Percentiles rank a stretch among this genome's conserved stretches.
Evolutionary conservation across 2,888 invertebrate genomes (phyloP).

Genomic region (Eilema depressum): DNA sequence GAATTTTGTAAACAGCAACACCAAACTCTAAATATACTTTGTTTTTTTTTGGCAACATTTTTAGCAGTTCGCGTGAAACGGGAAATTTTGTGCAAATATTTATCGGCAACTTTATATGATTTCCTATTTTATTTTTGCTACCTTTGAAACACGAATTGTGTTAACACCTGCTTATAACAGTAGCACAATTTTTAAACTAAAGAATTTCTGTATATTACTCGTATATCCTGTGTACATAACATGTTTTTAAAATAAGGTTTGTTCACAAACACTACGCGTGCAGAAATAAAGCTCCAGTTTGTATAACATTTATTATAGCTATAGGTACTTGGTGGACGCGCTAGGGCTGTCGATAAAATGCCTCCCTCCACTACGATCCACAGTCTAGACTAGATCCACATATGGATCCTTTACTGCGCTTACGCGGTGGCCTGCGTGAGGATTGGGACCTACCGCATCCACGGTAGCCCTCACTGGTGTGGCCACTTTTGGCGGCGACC

Average conservation of each 20-base stretch:
- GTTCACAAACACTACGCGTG: not conserved
- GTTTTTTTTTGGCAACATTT: slow-evolving; percentile 5
- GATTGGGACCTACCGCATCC: no score
- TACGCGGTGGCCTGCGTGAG: no score
- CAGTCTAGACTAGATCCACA: no score
- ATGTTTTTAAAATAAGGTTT: not conserved
- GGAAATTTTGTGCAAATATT: not conserved
- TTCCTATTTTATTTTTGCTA: slow-evolving; percentile 2
- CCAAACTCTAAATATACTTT: slow-evolving; percentile 27
- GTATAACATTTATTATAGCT: not conserved
- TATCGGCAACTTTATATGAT: not conserved
- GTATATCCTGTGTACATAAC: not conserved
- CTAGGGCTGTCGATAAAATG: no score
- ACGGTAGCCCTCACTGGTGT: not conserved
- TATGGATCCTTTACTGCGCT: no score
- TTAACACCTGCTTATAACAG: not conserved
- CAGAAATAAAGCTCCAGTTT: not conserved
- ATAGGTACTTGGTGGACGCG: not conserved
- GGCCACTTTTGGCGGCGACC: not conserved
- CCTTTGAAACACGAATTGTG: not conserved
- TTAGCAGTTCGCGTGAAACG: not conserved
- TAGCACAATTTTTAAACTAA: slow-evolving; percentile 1
- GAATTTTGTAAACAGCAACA: slow-evolving; percentile 42
- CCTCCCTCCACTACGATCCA: no score
- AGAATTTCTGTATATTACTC: not conserved